A percentile compares a stretch with the other conserved stretches of the same genome.
Conservation (phyloP, 2,113 vertebrate genomes). For the Ciconia stormi region DNA sequence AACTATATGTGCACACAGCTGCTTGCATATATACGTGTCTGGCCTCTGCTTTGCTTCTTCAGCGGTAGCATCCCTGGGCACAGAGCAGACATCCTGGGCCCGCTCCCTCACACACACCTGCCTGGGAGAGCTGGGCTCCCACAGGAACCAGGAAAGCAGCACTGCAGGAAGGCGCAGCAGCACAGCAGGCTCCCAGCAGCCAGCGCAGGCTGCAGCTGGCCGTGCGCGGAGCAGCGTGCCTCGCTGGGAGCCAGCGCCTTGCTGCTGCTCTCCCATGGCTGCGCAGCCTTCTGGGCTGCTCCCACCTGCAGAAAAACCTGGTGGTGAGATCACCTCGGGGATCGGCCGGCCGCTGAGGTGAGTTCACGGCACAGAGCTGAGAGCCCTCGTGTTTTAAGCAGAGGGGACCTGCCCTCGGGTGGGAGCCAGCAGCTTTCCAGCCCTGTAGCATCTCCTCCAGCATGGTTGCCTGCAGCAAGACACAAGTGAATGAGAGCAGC, state of each 20-base stretch:
- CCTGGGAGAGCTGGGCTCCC: background rate
- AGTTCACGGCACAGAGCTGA: background rate
- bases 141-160: fast-evolving
- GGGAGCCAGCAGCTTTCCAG: background rate
- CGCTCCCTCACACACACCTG: background rate
- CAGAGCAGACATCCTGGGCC: fast-evolving
- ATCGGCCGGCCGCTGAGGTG: fast-evolving
- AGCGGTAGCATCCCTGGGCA: background rate
- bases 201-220: background rate
- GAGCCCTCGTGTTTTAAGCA: background rate
- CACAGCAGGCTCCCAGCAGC: fast-evolving
- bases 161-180: background rate
- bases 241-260: fast-evolving
- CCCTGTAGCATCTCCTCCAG: background rate
- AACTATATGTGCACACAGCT: fast-evolving
- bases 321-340: background rate
- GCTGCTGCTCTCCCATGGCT: fast-evolving
- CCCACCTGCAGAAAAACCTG: background rate
- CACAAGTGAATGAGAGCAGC: fast-evolving
- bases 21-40: fast-evolving
- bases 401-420: background rate
- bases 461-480: fast-evolving
- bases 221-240: fast-evolving
- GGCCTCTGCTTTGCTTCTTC: background rate
- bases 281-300: fast-evolving